Evolutionary conservation across 1,140 invertebrate genomes (phyloP), one percentile per base, ranked within the genome.

Genomic region (Zaprionus ghesquierei): DNA sequence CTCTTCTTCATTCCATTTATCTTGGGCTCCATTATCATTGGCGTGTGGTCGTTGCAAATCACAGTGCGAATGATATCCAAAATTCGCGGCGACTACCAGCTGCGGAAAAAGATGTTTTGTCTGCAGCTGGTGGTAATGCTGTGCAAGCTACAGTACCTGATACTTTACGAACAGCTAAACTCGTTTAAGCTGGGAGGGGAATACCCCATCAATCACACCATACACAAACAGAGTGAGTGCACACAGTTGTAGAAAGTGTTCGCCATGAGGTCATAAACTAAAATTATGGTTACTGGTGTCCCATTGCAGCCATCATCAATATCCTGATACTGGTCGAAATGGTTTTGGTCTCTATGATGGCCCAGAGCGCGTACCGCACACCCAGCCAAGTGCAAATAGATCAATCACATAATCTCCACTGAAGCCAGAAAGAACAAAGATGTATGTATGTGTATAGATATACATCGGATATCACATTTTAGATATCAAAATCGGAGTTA

Each of bases 31-130:
- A 81, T 92, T 4, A 38, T 92, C 0, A 10, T 89, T 50, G 90
- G 90, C 1, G 68, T 51, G 0, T 92, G 90, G 90, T 90, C 81
- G 0, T 64, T 92, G n/a, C 90, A 92, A 63, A 90, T 92, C 27
- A 84, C 77, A 0, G 90, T 91, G 18, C 74, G 90, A 18, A 89
- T 90, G 79, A 84, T 92, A 9, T 71, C 75, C 18, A 79, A 77
- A 35, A 27, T 91, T 1, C 62, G 77, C 0, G 69, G 81, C 1
- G 81, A 92, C 20, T 90, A 90, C 50, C 80, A 80, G 71, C 68
- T 91, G 22, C 55, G 81, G 3, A 91, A 91, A 60, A 92, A 92
- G 68, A 91, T 91, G 90, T 91, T 92, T 51, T 76, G 78, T 18
- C 69, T 92, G 29, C 90, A 92, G 53, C 44, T 92, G 20, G 76